Evolutionary conservation across 2,113 vertebrate genomes (phyloP).

Genomic region (Centropus bengalensis): DNA sequence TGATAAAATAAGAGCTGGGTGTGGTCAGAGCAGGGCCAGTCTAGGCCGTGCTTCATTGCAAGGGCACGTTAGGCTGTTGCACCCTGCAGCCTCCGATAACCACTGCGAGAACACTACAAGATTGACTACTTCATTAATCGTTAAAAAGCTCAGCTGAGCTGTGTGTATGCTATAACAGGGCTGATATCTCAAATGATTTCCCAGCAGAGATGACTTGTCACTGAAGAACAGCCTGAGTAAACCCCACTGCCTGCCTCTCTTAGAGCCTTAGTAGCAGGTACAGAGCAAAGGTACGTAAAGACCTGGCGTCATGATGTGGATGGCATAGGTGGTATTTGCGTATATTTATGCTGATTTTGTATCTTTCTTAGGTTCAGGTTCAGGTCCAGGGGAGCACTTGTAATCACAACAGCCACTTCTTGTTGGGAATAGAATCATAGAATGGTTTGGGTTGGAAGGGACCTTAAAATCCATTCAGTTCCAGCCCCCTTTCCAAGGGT

Average conservation of each 20-base stretch:
- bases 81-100: neutral
- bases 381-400: neutral
- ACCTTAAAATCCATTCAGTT: too few species aligned
- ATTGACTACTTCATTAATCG: constrained; percentile 9
- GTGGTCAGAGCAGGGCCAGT: neutral
- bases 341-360: neutral
- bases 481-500: too few species aligned
- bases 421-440: neutral
- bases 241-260: neutral
- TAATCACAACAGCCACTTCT: neutral
- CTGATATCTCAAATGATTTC: neutral
- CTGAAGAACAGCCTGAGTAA: neutral
- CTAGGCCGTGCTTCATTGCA: neutral
- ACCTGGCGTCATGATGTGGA: neutral
- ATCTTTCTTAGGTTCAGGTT: neutral
- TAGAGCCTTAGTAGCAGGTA: neutral
- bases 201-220: neutral
- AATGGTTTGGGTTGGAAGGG: too few species aligned
- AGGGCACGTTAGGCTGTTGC: neutral
- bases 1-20: neutral
- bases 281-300: neutral
- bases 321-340: neutral
- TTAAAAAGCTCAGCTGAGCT: constrained; percentile 20
- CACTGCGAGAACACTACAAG: neutral
- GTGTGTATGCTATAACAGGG: neutral